A percentile compares a stretch with the other conserved stretches of the same genome.
Evolutionary conservation across 2,797 vertebrate genomes (phyloP).

Genomic region (Poeciliopsis gracilis): DNA sequence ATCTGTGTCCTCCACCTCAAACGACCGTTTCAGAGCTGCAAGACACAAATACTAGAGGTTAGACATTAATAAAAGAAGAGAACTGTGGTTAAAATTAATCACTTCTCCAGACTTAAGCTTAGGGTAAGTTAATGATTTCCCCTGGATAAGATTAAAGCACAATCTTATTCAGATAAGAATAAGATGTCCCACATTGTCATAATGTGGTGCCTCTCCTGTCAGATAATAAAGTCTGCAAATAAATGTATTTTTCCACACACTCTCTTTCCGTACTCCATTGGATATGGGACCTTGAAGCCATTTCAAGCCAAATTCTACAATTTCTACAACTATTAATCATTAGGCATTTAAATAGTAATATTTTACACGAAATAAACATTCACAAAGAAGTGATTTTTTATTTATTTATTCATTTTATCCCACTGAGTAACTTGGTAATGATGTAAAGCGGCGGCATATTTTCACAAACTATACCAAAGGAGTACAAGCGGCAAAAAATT

Average conservation of each 20-base stretch:
- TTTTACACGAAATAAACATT: neutral
- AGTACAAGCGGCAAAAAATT: neutral
- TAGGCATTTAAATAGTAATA: neutral
- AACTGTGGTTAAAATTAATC: neutral
- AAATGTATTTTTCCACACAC: neutral
- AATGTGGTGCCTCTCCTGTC: no score
- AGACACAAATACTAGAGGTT: conserved; percentile 55
- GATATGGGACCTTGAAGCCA: neutral
- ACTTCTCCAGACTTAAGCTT: neutral
- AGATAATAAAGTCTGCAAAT: neutral
- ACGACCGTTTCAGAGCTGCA: conserved; percentile 95
- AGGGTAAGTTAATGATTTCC: neutral
- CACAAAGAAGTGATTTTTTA: neutral
- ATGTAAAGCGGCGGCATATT: neutral
- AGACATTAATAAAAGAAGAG: conserved; percentile 10
- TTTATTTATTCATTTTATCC: neutral
- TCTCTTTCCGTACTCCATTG: neutral
- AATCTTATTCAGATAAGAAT: no score
- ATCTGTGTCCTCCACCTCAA: conserved; percentile 95
- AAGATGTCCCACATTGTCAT: no score
- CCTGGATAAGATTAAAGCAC: no score
- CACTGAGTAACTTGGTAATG: neutral
- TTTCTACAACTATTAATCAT: neutral
- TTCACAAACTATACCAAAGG: neutral
- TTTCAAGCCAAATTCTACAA: neutral